A percentile compares a stretch with the other conserved stretches of the same genome.
phyloP scores from a whole-genome alignment of 1,140 invertebrate genomes.

The Zaprionus ghesquierei region DNA sequence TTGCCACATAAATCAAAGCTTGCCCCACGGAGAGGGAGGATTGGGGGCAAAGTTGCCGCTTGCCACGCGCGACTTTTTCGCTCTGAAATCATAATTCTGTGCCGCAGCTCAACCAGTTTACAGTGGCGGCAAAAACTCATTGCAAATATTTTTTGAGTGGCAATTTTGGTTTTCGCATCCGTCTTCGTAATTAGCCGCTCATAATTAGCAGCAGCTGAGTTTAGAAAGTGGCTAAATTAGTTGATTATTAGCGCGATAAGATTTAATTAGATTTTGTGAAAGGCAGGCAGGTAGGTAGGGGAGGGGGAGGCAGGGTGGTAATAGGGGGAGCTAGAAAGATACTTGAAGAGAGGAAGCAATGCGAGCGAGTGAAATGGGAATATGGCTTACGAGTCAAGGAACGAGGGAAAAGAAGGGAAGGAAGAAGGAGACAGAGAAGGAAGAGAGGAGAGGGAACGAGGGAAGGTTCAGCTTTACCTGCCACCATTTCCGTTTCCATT shows the following conservation, averaged over 20 bases:
- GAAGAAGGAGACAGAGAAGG: no score
- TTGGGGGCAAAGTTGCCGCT: not conserved
- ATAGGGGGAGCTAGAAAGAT: not conserved
- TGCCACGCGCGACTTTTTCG: not conserved
- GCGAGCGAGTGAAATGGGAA: no score
- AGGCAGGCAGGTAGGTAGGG: not conserved
- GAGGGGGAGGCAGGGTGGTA: not conserved
- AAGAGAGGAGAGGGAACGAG: no score
- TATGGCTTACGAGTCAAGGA: no score
- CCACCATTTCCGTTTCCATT: not conserved
- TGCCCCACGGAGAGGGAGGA: not conserved
- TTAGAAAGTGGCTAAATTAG: not conserved
- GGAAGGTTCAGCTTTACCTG: no score
- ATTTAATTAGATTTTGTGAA: conserved; percentile 4
- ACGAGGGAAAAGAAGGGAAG: no score
- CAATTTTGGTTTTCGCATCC: not conserved
- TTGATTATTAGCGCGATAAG: conserved; percentile 2
- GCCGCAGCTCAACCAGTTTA: not conserved
- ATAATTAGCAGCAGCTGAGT: not conserved
- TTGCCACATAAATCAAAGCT: not conserved
- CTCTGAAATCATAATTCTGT: conserved; percentile 1
- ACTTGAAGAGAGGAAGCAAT: no score
- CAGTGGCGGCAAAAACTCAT: not conserved
- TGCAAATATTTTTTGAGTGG: not conserved
- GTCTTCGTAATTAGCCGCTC: not conserved